Conservation (phyloP, 2,113 vertebrate species). For the Eulacestoma nigropectus region DNA sequence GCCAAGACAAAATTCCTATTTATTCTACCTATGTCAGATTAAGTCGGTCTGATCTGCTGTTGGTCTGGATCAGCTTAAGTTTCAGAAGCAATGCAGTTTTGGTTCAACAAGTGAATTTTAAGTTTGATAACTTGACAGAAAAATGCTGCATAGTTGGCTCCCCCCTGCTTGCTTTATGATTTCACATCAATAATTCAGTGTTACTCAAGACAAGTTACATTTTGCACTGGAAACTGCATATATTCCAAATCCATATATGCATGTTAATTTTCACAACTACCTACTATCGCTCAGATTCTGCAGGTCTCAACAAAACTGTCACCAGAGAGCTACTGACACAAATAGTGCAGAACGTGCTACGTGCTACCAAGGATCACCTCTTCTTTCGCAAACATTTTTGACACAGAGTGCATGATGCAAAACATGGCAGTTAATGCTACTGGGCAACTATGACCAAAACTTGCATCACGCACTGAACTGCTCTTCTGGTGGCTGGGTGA, state of each 20-base stretch:
- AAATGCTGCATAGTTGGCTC: constrained; percentile 58
- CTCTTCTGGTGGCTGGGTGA: background rate
- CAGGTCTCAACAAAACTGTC: background rate
- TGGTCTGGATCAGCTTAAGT: constrained; percentile 30
- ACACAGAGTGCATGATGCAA: background rate
- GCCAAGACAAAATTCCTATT: constrained; percentile 69
- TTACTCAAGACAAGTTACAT: constrained; percentile 40
- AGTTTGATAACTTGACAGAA: constrained; percentile 47
- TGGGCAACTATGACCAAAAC: background rate
- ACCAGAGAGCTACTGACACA: background rate
- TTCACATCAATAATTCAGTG: constrained; percentile 20
- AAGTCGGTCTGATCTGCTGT: constrained; percentile 36
- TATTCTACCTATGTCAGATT: constrained; percentile 52
- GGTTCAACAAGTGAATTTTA: constrained; percentile 6
- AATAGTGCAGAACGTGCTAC: background rate
- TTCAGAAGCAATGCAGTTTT: constrained; percentile 50
- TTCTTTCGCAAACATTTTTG: background rate
- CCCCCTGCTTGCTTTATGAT: constrained; percentile 1
- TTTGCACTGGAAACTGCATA: constrained; percentile 37
- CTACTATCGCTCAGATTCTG: background rate
- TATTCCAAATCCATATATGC: background rate
- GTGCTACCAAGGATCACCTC: background rate
- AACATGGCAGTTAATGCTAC: background rate
- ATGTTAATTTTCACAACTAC: background rate
- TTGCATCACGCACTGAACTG: background rate